Percentiles rank a stretch among this genome's conserved stretches.
Conservation (phyloP, 2,888 invertebrate species). For the Dastarcus helophoroides region DNA sequence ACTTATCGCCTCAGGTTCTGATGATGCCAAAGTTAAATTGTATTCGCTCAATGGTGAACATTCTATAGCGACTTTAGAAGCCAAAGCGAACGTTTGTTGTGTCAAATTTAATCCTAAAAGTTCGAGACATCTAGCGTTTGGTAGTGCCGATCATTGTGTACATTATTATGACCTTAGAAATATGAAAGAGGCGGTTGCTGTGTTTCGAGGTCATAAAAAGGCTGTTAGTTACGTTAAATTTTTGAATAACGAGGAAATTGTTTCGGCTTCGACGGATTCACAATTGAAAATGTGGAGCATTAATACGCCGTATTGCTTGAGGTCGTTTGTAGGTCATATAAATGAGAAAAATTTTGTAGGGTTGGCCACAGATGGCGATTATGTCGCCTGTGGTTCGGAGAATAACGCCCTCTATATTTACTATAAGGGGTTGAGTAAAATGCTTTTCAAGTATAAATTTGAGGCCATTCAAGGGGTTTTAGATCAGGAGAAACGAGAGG, state of each 20-base stretch:
- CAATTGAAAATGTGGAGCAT: conserved; percentile 87
- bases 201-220: conserved; percentile 74
- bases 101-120: conserved; percentile 82
- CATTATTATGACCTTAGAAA: conserved; percentile 90
- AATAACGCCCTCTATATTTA: conserved; percentile 89
- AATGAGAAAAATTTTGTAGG: conserved; percentile 97
- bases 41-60: conserved; percentile 84
- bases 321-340: conserved; percentile 82
- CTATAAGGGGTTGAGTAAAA: conserved; percentile 79
- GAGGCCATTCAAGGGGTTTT: conserved; percentile 69
- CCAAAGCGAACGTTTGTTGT: conserved; percentile 91
- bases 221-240: conserved; percentile 93
- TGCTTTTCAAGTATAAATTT: conserved; percentile 77
- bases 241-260: conserved; percentile 70
- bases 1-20: conserved; percentile 82
- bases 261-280: conserved; percentile 87
- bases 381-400: conserved; percentile 90
- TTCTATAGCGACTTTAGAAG: conserved; percentile 79
- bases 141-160: conserved; percentile 94
- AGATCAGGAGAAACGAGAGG: conserved; percentile 65
- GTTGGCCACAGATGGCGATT: conserved; percentile 81
- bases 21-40: conserved; percentile 85
- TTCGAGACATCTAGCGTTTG: conserved; percentile 83
- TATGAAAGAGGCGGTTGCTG: conserved; percentile 65
- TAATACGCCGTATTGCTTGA: conserved; percentile 59